A percentile compares a stretch with the other conserved stretches of the same genome.
phyloP scores from a whole-genome alignment of 2,797 vertebrate genomes.

The Rhodeus uyekii region DNA sequence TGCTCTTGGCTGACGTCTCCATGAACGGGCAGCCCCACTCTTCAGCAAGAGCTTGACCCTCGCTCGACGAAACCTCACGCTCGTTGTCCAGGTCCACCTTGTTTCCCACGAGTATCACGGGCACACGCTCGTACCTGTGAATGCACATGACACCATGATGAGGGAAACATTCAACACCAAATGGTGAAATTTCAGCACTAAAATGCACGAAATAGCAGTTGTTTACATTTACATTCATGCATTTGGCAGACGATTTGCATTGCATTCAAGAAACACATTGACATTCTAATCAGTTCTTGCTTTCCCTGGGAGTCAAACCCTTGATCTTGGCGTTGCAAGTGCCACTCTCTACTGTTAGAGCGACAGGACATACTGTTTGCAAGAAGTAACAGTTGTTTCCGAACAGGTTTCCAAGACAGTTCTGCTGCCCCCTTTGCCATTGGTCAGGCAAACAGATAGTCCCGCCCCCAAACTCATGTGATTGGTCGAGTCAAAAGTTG shows the following conservation, averaged over 20 bases:
- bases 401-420: background rate
- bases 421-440: background rate
- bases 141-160: background rate
- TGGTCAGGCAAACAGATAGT: background rate
- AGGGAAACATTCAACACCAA: background rate
- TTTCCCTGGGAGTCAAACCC: no score
- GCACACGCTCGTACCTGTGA: constrained; percentile 88
- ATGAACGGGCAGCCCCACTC: constrained; percentile 98
- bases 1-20: constrained; percentile 96
- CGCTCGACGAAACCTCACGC: constrained; percentile 88
- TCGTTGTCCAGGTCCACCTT: constrained; percentile 96
- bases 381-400: background rate
- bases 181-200: background rate
- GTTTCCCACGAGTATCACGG: constrained; percentile 93
- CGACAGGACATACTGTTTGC: no score
- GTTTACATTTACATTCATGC: no score
- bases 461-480: background rate
- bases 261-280: no score
- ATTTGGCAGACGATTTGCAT: no score
- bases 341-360: no score
- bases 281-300: no score
- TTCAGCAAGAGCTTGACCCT: constrained; percentile 92
- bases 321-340: no score
- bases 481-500: background rate
- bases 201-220: background rate